Base-by-base conservation (phyloP, 2,888 invertebrate species). In the Cinara cedri region DNA sequence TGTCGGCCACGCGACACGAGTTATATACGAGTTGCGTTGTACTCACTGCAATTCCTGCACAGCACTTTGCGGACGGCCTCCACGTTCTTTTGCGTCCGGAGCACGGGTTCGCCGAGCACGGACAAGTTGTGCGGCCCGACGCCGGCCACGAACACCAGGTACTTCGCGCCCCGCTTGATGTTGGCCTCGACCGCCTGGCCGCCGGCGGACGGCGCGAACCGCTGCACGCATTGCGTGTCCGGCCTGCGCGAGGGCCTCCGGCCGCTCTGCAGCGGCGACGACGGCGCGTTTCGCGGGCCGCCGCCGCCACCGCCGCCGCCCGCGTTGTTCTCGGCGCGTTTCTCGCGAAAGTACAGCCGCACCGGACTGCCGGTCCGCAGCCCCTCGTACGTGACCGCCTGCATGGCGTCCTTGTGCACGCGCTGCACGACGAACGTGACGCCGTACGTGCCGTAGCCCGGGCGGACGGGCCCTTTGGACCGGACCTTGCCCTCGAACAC, bases 401-500 rank as follows among this genome's bases (percentile, higher is more conserved):
- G 83, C 83, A 75, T 81, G 80, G 62, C 65, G 83, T 88, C 89
- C 85, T 91, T 91, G 85, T 88, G 89, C 82, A 89, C 88, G 82
- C 89, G 87, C 83, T 88, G 87, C 83, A 91, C 90, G 85, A 89
- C 89, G 86, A 91, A 90, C 81, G 90, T 90, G 83, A 90, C 91
- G 82, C 89, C 89, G 86, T 90, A 91, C 84, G 89, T 89, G 63
- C 87, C 87, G 81, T 86, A 86, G 78, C 87, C 86, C 71, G 88
- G 87, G 71, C 89, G 87, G 83, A 88, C 86, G 75, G 88, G 87
- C 83, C 89, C 89, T 88, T 89, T 89, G 83, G 90, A 90, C 82
- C 89, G 87, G 81, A 89, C 90, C 84, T 89, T 90, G 81, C 90
- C 91, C 85, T 88, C 88, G 85, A 91, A 90, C 68, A 91, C 90